Conservation (phyloP, 1,140 invertebrate genomes). For the Oppia nitens region DNA sequence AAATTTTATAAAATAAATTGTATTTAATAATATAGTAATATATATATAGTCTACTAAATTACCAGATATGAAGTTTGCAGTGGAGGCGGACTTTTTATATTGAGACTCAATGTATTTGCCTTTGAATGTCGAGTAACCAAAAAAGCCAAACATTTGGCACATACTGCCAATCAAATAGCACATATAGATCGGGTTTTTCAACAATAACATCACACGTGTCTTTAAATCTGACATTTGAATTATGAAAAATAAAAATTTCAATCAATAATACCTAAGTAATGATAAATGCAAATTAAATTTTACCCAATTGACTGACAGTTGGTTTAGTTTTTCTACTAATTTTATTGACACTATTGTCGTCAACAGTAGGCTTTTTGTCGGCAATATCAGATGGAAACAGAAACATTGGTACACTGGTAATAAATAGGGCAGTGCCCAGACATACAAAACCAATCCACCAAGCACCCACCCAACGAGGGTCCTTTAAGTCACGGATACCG, state of each 20-base stretch:
- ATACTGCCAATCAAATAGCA: conserved; percentile 46
- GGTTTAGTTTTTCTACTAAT: too few species aligned
- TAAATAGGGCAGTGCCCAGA: conserved; percentile 41
- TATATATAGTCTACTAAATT: too few species aligned
- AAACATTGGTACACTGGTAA: conserved; percentile 41
- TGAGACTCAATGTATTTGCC: conserved; percentile 57
- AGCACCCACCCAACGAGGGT: conserved; percentile 17
- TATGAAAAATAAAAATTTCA: too few species aligned
- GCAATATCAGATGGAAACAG: conserved; percentile 48
- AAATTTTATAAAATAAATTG: too few species aligned
- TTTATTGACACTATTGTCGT: too few species aligned
- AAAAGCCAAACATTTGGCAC: conserved; percentile 50
- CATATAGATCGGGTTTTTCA: conserved; percentile 45
- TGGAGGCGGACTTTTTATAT: conserved; percentile 49
- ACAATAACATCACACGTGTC: too few species aligned
- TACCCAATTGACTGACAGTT: too few species aligned
- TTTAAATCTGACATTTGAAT: too few species aligned
- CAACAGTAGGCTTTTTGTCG: too few species aligned
- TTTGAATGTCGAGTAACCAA: conserved; percentile 54
- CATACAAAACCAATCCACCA: conserved; percentile 55
- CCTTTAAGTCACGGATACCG: conserved; percentile 22
- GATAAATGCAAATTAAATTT: too few species aligned
- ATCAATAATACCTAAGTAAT: too few species aligned
- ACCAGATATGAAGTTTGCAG: conserved; percentile 33
- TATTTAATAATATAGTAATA: too few species aligned